These are phyloP conservation scores for Ophion costatus DNA, from an alignment of 2,888 invertebrate species.

Conservation along the genomic window DNA sequence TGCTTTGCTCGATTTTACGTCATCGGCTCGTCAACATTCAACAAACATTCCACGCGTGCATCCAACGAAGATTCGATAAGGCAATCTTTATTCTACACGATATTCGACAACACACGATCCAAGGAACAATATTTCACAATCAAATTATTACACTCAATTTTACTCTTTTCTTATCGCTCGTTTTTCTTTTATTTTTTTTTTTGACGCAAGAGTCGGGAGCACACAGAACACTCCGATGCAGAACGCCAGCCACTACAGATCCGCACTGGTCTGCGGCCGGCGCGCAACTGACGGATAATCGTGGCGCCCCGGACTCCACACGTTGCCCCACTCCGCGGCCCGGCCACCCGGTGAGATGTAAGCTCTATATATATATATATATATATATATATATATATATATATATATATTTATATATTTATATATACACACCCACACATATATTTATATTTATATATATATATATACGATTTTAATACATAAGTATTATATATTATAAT, in stretches of 20 bases:
- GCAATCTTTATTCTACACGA: neutral
- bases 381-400: neutral
- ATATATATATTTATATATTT: too few species aligned
- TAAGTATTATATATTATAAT: too few species aligned
- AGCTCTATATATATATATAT: neutral
- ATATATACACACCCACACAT: too few species aligned
- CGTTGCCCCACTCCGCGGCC: too few species aligned
- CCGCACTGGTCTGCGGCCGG: slow-evolving; percentile 69
- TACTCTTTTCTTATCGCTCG: neutral
- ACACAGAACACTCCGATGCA: slow-evolving; percentile 4
- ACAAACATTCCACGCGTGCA: slow-evolving; percentile 11
- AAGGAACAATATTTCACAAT: neutral
- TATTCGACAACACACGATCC: neutral
- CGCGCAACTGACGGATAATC: slow-evolving; percentile 68
- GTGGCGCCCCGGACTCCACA: slow-evolving; percentile 38
- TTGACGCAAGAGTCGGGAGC: neutral
- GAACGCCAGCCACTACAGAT: slow-evolving; percentile 31
- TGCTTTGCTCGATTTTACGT: neutral
- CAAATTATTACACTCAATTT: neutral
- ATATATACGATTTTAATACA: too few species aligned
- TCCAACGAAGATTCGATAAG: neutral
- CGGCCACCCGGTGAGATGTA: too few species aligned
- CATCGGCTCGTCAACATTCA: slow-evolving; percentile 26
- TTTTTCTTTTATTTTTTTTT: slow-evolving; percentile 10
- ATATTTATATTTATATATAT: too few species aligned